phyloP scores from a whole-genome alignment of 1,140 invertebrate genomes.

The Panagrolaimus sp. region DNA sequence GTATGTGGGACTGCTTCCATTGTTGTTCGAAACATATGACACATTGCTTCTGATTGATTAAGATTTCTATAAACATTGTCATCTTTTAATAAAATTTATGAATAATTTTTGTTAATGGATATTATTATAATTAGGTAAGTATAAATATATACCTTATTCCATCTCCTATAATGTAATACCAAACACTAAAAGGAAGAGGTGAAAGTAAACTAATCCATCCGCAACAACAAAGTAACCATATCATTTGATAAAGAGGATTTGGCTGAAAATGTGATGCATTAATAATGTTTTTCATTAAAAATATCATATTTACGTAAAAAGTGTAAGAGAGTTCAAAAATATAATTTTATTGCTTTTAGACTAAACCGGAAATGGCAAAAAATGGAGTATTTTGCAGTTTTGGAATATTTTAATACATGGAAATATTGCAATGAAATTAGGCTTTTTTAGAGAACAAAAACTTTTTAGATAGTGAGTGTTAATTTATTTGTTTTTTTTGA shows the following conservation, averaged over 20 bases:
- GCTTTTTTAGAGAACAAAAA: too few species aligned
- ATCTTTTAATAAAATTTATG: neutral
- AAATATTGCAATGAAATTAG: too few species aligned
- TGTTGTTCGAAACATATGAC: conserved; percentile 51
- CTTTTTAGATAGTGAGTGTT: too few species aligned
- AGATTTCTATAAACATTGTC: conserved; percentile 35
- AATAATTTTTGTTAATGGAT: neutral
- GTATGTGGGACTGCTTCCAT: conserved; percentile 55
- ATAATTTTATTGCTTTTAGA: too few species aligned
- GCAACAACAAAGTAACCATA: conserved; percentile 54
- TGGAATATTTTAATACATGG: too few species aligned
- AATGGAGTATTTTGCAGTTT: too few species aligned
- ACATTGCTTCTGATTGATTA: conserved; percentile 55
- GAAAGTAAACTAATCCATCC: conserved; percentile 51
- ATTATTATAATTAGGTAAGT: neutral
- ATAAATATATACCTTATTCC: conserved; percentile 35
- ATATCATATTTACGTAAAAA: too few species aligned
- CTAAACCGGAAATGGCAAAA: too few species aligned
- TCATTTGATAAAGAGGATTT: conserved; percentile 57
- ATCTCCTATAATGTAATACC: conserved; percentile 48
- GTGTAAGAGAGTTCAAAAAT: too few species aligned
- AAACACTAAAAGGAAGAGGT: conserved; percentile 55
- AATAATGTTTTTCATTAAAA: too few species aligned
- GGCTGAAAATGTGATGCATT: conserved; percentile 35
- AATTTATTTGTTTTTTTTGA: too few species aligned